Evolutionary conservation across 2,113 vertebrate species (phyloP), one percentile per base, ranked within the genome.

Genomic region (Anthoscopus minutus): DNA sequence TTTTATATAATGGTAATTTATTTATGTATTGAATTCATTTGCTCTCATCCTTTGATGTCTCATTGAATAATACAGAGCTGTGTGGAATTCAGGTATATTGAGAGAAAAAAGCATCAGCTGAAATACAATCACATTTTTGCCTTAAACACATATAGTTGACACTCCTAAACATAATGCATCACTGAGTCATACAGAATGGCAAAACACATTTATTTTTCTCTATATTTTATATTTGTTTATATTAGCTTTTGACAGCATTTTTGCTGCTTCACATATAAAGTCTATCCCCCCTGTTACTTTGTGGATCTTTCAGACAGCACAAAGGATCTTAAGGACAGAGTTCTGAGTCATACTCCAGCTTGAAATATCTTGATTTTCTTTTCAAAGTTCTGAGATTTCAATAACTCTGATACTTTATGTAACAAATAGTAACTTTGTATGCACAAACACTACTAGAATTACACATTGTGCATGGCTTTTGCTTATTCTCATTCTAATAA

Each of bases 81-180:
- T 51, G 61, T 28, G 65, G 81, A 84, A 80, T 77, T 88, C 61
- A 91, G 92, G 74, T 78, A n/a, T 37, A 28, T n/a, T 42, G 33
- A 77, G 42, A 65, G 87, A 66, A 65, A 80, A 89, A 81, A 89
- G 25, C 61, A 89, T 86, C 80, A 88, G 33, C 53, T 77, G 47
- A 93, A 93, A 78, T 83, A 11, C 57, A 78, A 77, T 58, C 62
- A 67, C 35, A 73, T 81, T 87, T 93, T 64, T 94, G 50, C 64
- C n/a, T 94, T 67, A 86, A 95, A 85, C 54, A 92, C 86, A 81
- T 96, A 91, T 77, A 88, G 70, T 56, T 81, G 66, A 76, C 80
- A 94, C 40, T 66, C 84, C 30, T 69, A 91, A 89, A 80, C 1
- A 15, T 73, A 92, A 73, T 37, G 72, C 61, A 70, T 62, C 71